Evolutionary conservation across 2,888 invertebrate genomes (phyloP).

Genomic region (Heliconius ismenius): DNA sequence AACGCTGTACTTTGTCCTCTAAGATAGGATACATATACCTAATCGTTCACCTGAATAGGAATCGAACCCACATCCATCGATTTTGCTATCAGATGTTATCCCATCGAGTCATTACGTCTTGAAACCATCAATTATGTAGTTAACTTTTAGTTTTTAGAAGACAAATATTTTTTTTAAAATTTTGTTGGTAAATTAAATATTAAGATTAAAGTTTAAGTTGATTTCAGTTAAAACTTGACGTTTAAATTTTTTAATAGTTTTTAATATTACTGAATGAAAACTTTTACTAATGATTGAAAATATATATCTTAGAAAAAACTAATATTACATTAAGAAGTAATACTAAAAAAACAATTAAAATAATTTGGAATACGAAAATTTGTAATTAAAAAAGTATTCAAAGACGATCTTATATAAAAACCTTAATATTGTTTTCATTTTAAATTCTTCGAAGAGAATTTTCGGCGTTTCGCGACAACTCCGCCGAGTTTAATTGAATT

Average conservation of each 20-base stretch:
- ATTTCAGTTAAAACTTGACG: background rate
- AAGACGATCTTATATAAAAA: slow-evolving; percentile 13
- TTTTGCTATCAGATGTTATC: too few species aligned
- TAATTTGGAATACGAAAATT: background rate
- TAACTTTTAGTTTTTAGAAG: background rate
- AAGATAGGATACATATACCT: too few species aligned
- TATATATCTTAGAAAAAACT: background rate
- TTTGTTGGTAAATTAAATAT: too few species aligned
- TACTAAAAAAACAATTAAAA: background rate
- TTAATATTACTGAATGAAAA: background rate
- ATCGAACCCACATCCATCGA: too few species aligned
- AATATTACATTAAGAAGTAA: background rate
- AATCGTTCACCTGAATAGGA: too few species aligned
- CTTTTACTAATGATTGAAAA: background rate
- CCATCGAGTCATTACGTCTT: background rate
- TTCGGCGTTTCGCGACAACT: slow-evolving; percentile 25
- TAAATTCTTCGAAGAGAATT: slow-evolving; percentile 9
- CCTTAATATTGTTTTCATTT: slow-evolving; percentile 24
- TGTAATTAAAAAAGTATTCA: slow-evolving; percentile 22
- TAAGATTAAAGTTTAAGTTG: background rate
- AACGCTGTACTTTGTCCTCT: too few species aligned
- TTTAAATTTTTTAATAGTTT: background rate
- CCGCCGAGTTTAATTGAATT: slow-evolving; percentile 32
- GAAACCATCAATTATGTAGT: background rate
- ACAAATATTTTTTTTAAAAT: too few species aligned